Conservation (phyloP, 2,888 invertebrate genomes). For the Antheraea assamensis region DNA sequence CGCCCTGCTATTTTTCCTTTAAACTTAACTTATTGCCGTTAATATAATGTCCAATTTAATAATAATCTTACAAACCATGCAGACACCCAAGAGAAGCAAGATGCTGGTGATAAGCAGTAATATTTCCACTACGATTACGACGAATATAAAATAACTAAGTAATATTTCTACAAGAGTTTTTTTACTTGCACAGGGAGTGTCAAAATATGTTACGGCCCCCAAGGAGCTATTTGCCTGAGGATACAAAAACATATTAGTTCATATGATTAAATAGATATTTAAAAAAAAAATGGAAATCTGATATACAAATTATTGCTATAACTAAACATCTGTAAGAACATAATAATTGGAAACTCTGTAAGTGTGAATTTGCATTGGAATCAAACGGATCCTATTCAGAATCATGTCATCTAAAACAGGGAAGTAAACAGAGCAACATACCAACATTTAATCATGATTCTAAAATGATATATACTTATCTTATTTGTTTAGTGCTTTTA, state of each 20-base stretch:
- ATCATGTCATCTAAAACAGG: neutral
- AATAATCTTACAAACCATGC: slow-evolving; percentile 17
- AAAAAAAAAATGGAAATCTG: too few relatives aligned
- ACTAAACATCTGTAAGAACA: too few relatives aligned
- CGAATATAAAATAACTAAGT: neutral
- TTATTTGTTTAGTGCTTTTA: too few relatives aligned
- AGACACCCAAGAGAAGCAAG: slow-evolving; percentile 26
- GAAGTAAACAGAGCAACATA: neutral
- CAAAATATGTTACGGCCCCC: neutral
- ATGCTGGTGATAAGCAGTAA: slow-evolving; percentile 26
- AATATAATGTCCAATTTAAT: neutral
- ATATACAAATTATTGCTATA: too few relatives aligned
- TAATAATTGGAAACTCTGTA: neutral
- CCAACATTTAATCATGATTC: neutral
- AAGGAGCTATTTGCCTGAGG: neutral
- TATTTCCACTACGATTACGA: slow-evolving; percentile 5
- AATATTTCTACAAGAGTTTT: neutral
- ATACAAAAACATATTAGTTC: neutral
- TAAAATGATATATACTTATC: too few relatives aligned
- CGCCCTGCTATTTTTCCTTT: too few relatives aligned
- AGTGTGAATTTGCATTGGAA: neutral
- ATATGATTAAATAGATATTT: neutral
- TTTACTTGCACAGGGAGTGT: neutral
- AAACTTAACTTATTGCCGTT: neutral
- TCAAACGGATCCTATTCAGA: neutral